Evolutionary conservation across 2,888 invertebrate genomes (phyloP), one percentile per base, ranked within the genome.

Genomic region (Clunio marinus): DNA sequence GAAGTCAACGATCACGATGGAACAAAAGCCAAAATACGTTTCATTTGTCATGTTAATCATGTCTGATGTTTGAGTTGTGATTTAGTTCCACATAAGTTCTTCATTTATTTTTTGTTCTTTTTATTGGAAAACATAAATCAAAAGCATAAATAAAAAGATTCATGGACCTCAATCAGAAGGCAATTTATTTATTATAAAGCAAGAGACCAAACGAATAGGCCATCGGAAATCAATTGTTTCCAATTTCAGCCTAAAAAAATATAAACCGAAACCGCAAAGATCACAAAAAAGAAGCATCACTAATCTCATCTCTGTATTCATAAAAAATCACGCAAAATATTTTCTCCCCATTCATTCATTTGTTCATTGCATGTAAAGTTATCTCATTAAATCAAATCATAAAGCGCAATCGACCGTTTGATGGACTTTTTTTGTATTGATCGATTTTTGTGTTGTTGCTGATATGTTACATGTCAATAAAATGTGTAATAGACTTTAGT

Each of bases 41-140:
- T 45, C 63, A 63, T 63, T 63, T 63, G 63, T 63, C 63, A 63
- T 63, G 63, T 63, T 63, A 63, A 63, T 63, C 60, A 41, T 41
- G 17, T 24, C n/a, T n/a, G 27, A 27, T 60, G 28, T n/a, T 37
- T 27, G 15, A 25, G 45, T 4, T 17, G 45, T 51, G 51, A 51
- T 51, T 51, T 51, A n/a, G 51, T 51, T 51, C 51, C 51, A 51
- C 8, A 17, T 10, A 51, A 51, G 51, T 51, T 17, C n/a, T n/a
- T n/a, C n/a, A n/a, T n/a, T n/a, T n/a, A n/a, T n/a, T n/a, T n/a
- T n/a, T n/a, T n/a, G n/a, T n/a, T 15, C 22, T 22, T 51, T 41
- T 51, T 51, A 51, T 51, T 51, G 51, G 10, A 20, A 17, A 24
- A 25, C 41, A 41, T 41, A 63, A 63, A 63, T 63, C 45, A 63